Percentiles rank a stretch among this genome's conserved stretches.
Conservation (phyloP, 2,888 invertebrate genomes). For the Coelinius sp. region DNA sequence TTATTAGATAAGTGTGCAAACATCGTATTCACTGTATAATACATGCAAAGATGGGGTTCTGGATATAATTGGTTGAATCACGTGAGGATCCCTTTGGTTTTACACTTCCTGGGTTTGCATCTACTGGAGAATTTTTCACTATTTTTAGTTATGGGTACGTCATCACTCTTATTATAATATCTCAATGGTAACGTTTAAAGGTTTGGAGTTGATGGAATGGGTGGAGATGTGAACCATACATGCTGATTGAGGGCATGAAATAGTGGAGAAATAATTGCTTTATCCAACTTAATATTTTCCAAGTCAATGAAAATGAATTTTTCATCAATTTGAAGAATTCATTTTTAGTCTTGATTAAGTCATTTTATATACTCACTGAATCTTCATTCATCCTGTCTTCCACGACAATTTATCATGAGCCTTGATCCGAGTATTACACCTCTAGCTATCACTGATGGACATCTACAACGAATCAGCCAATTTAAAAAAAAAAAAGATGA, state of each 20-base stretch:
- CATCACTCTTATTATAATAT: not conserved
- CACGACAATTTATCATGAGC: not conserved
- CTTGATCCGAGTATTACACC: not conserved
- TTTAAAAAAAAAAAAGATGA: slow-evolving; percentile 12
- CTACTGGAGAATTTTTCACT: not conserved
- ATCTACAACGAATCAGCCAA: not conserved
- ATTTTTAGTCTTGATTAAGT: not conserved
- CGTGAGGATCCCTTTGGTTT: slow-evolving; percentile 48
- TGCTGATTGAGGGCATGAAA: too few relatives aligned
- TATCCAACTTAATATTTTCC: too few relatives aligned
- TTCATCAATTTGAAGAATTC: not conserved
- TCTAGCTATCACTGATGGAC: not conserved
- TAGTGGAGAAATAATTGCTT: too few relatives aligned
- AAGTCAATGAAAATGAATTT: too few relatives aligned
- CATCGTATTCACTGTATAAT: slow-evolving; percentile 10
- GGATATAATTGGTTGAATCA: slow-evolving; percentile 56
- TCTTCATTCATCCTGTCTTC: not conserved
- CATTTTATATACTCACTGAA: not conserved
- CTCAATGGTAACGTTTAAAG: not conserved
- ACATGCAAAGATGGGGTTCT: slow-evolving; percentile 28
- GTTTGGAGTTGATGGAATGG: not conserved
- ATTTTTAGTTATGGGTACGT: not conserved
- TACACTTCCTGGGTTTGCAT: slow-evolving; percentile 11
- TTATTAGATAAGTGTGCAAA: slow-evolving; percentile 31
- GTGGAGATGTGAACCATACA: not conserved